Base-by-base conservation (phyloP, 2,113 vertebrate species). In the Ochotona curzoniae region DNA sequence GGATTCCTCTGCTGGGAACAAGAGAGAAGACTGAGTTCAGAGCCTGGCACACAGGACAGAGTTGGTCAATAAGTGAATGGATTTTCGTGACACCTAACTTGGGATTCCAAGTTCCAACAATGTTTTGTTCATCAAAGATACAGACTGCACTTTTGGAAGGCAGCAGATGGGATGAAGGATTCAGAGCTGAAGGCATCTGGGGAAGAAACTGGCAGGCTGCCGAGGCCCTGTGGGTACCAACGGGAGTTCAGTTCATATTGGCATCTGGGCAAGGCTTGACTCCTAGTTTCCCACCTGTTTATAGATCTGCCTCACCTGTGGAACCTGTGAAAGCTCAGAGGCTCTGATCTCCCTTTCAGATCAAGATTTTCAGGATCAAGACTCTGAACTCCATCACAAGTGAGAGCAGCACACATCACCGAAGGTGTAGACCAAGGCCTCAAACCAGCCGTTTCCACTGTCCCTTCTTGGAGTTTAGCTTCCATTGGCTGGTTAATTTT, bases 381-480 rank as follows among this genome's bases (percentile, higher is more conserved):
- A 86, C 44, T 81, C 57, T 64, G 35, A 25, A 44, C 38, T 49
- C 69, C 23, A 75, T 70, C 92, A 49, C 63, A 7, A 10, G 13
- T 54, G 32, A 82, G 20, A 51, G 38, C 28, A n/a, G 85, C 28
- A 28, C n/a, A 51, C 35, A 21, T 17, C 69, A 38, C n/a, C 44
- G 44, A 13, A 69, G 54, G 32, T 25, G 67, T n/a, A 17, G 88
- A 61, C 9, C 64, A 57, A 86, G 64, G 28, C 8, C 81, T 94
- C 30, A 71, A 32, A 44, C 51, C 61, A 66, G 23, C 69, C 71
- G 8, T 82, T 76, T 10, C 87, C 49, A 74, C 23, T 83, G 63
- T 23, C 2, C 17, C 74, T 83, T 75, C 28, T 92, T 83, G 79
- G 73, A 89, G 71, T 88, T 91, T 85, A n/a, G 26, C 61, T 90